Base-by-base conservation (phyloP, 2,888 invertebrate species). In the Creontiades dilutus region DNA sequence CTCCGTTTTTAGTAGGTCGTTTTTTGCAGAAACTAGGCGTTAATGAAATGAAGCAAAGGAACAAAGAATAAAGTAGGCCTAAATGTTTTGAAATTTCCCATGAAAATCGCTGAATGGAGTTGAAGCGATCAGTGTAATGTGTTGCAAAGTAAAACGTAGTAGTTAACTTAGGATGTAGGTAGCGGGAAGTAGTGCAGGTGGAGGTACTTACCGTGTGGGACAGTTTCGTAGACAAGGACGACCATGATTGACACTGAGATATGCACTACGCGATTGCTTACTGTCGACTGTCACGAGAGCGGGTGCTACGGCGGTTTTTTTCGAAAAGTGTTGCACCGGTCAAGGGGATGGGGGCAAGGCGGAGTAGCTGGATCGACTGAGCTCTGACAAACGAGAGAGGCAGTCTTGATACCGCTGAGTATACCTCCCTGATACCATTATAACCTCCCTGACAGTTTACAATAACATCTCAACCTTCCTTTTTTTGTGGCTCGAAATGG, bases 261-360 rank as follows among this genome's bases (percentile, higher is more conserved):
- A 12, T 23, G 68, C 68, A 23, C 68, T 7, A 23, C 68, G 23
- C 68, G 19, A 27, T 23, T 23, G 68, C 68, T 68, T 19, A 23
- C 68, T 68, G 68, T 23, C 19, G 23, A 68, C 68, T 68, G 68
- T 68, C 13, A 0, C 11, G 23, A 23, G 57, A 57, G 68, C 27
- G 68, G 13, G 68, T 11, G 68, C 27, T 68, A 23, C 68, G 19
- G n/a, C 11, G n/a, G 68, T 68, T 68, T 68, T 68, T 68, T 68
- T 68, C 68, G 23, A 11, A 23, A 23, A 23, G 23, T 23, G 2
- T 23, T 27, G 68, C 68, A 68, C 68, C 68, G 68, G 68, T 68
- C 68, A 68, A 68, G 68, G 68, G 68, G 68, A 68, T 23, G 68
- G 68, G 68, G 68, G 68, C 68, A 68, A 68, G 68, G 68, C 68